Percentiles rank a stretch among this genome's conserved stretches.
Conservation (phyloP, 2,113 vertebrate species). For the Mus spicilegus region DNA sequence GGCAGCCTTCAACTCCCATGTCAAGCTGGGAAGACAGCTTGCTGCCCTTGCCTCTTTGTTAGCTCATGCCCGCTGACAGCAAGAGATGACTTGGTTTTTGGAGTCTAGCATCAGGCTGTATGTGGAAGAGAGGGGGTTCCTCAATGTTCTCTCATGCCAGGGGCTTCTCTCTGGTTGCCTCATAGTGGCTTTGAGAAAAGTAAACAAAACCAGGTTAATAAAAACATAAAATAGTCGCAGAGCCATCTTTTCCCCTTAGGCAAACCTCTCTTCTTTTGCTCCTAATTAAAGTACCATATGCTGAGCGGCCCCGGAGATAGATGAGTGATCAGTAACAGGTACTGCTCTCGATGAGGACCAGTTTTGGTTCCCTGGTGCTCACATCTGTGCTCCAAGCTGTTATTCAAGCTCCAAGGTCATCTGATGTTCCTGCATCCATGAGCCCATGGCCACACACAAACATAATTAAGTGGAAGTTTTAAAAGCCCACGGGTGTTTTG, state of each 20-base stretch:
- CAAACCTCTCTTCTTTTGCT: too few relatives aligned
- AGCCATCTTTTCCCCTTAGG: fast-evolving
- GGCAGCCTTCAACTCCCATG: background rate
- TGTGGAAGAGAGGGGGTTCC: background rate
- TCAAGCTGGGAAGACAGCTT: too few relatives aligned
- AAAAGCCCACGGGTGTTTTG: background rate
- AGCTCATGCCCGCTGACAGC: fast-evolving
- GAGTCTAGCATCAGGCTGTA: background rate
- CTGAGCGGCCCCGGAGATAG: background rate
- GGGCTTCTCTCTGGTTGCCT: fast-evolving
- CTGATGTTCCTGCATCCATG: background rate
- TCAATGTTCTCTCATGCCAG: fast-evolving
- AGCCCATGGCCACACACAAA: background rate
- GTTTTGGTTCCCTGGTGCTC: background rate
- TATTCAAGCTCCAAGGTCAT: background rate
- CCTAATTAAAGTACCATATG: background rate
- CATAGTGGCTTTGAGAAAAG: background rate
- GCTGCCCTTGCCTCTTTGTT: too few relatives aligned
- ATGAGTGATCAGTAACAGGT: fast-evolving
- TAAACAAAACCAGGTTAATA: fast-evolving
- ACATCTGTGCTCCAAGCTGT: background rate
- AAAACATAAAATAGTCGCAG: background rate
- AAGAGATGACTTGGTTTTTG: background rate
- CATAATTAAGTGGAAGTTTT: background rate
- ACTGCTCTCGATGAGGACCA: background rate